Conservation (phyloP, 1,140 invertebrate species). For the Ceratina australensis region DNA sequence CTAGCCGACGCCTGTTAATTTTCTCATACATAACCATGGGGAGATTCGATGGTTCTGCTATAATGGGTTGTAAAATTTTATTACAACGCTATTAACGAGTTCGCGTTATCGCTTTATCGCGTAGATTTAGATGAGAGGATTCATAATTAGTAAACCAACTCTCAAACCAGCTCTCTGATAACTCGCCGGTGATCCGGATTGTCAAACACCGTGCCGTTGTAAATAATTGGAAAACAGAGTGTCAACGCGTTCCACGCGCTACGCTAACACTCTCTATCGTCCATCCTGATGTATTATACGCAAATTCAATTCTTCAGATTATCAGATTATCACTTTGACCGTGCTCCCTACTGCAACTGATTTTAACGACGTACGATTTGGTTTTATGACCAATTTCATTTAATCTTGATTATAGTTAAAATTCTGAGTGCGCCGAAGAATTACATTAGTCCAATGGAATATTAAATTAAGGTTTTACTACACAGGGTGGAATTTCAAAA, state of each 20-base stretch:
- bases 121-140: conserved; percentile 49
- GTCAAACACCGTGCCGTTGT: not conserved
- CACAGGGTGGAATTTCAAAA: too few species aligned
- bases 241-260: not conserved
- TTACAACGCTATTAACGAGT: conserved; percentile 59
- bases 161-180: not conserved
- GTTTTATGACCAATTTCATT: too few species aligned
- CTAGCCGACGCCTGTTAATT: conserved; percentile 51
- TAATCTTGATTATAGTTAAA: too few species aligned
- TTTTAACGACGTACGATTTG: too few species aligned
- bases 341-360: too few species aligned
- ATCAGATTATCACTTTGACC: too few species aligned
- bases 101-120: conserved; percentile 38
- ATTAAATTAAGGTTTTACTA: too few species aligned
- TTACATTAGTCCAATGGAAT: too few species aligned
- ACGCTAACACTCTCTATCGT: too few species aligned
- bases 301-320: not conserved
- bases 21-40: conserved; percentile 52
- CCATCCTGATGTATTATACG: not conserved
- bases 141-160: conserved; percentile 34
- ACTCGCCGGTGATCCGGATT: not conserved
- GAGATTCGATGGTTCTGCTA: conserved; percentile 53
- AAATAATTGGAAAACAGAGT: conserved; percentile 27
- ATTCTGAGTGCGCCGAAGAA: too few species aligned
- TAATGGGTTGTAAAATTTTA: conserved; percentile 65